Percentiles rank a stretch among this genome's conserved stretches.
Evolutionary conservation across 35 echinoderm and acorn worm genomes (phyloP).

Genomic region (Chiridota heheva): DNA sequence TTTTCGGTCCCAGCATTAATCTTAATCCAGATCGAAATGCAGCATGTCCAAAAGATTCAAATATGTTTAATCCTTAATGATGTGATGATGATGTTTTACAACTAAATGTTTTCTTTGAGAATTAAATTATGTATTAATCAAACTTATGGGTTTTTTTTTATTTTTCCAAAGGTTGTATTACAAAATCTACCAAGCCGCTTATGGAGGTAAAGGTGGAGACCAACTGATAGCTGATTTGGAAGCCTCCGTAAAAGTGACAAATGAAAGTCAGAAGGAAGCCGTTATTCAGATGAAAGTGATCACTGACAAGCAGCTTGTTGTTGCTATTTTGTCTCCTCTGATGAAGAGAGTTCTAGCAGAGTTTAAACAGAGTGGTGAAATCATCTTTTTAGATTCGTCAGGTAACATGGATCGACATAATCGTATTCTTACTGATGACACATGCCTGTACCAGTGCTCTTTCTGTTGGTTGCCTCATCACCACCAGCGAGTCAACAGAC

Average conservation of each 20-base stretch:
- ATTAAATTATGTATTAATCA: no score
- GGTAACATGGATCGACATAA: slow-evolving; percentile 46
- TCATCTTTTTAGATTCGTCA: slow-evolving; percentile 63
- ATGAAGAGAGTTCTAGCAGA: slow-evolving; percentile 1
- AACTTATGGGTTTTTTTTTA: no score
- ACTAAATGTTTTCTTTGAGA: no score
- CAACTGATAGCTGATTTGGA: slow-evolving; percentile 1
- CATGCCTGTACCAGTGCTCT: slow-evolving; percentile 62
- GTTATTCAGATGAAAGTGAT: not conserved
- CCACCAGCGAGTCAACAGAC: slow-evolving; percentile 39
- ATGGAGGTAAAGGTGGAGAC: not conserved
- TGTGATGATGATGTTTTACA: no score
- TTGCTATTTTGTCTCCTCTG: not conserved
- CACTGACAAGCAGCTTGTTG: slow-evolving; percentile 3
- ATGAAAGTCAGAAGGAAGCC: not conserved
- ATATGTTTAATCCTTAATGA: no score
- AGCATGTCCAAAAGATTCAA: no score
- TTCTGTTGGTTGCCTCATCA: slow-evolving; percentile 68
- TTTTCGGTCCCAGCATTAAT: no score
- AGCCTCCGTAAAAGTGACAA: not conserved
- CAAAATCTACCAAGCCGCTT: not conserved
- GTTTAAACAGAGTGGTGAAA: slow-evolving; percentile 42
- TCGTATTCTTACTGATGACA: slow-evolving; percentile 65
- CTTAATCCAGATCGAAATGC: no score
- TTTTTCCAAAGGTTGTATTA: not conserved